These are phyloP conservation scores for Ectemnius lituratus DNA, from an alignment of 2,888 invertebrate species.

Conservation along the genomic window DNA sequence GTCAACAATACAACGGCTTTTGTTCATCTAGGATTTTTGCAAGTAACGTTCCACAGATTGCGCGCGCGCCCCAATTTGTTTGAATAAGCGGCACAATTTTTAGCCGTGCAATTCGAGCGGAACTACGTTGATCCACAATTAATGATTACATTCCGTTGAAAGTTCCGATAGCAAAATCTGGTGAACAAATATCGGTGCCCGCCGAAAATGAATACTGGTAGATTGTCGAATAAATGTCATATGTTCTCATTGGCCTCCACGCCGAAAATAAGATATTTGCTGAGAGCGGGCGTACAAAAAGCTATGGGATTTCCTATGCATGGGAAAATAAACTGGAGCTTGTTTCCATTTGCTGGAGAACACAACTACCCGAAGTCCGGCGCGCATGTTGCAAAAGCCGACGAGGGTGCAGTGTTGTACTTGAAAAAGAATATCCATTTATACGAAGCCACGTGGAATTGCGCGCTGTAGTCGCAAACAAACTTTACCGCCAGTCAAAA, in stretches of 20 bases:
- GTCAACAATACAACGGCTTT: conserved; percentile 8
- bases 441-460: not conserved
- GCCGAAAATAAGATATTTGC: conserved; percentile 55
- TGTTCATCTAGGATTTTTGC: conserved; percentile 25
- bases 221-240: conserved; percentile 33
- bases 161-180: not conserved
- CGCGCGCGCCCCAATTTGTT: conserved; percentile 3
- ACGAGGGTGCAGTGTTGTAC: conserved; percentile 11
- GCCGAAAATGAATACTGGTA: not conserved
- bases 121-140: not conserved
- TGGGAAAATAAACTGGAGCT: conserved; percentile 59
- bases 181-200: not conserved
- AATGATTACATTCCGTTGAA: not conserved
- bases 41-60: not conserved
- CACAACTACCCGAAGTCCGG: conserved; percentile 53
- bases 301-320: conserved; percentile 60
- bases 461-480: not conserved
- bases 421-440: conserved; percentile 18
- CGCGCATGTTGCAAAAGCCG: conserved; percentile 37
- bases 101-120: not conserved
- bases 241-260: conserved; percentile 43
- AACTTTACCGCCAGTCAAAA: conserved; percentile 6
- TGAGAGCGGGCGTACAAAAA: conserved; percentile 32
- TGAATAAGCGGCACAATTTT: not conserved
- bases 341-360: conserved; percentile 52